These are phyloP conservation scores for Ametastegia equiseti DNA, from an alignment of 2,888 invertebrate genomes.

Conservation along the genomic window DNA sequence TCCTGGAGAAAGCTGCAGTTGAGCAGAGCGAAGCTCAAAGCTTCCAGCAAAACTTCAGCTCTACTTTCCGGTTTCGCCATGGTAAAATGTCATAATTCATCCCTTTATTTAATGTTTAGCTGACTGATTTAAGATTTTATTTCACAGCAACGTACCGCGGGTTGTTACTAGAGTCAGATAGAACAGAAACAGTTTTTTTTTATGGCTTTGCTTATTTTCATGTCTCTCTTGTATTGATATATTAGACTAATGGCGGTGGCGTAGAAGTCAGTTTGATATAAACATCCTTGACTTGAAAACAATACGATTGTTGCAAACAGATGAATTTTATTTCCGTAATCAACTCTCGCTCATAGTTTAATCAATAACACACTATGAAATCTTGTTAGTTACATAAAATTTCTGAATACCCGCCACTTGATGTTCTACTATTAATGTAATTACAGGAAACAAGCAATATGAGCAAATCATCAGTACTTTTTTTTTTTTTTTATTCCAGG, in stretches of 20 bases:
- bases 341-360: background rate
- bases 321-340: background rate
- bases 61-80: conserved; percentile 98
- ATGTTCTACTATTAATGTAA: background rate
- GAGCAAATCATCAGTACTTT: background rate
- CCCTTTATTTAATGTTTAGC: background rate
- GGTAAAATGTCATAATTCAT: conserved; percentile 79
- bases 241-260: background rate
- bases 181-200: background rate
- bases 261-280: too few relatives aligned
- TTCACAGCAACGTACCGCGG: background rate
- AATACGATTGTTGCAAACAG: background rate
- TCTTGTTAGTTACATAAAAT: background rate
- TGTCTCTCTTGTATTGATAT: background rate
- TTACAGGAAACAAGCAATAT: conserved; percentile 2
- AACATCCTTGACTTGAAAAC: background rate
- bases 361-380: background rate
- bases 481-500: background rate
- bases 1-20: conserved; percentile 95
- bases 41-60: conserved; percentile 98
- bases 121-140: background rate
- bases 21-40: conserved; percentile 98
- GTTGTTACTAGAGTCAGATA: background rate
- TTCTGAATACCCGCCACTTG: background rate
- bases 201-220: background rate